phyloP scores from a whole-genome alignment of 2,888 invertebrate species.

The Eulithis testata region DNA sequence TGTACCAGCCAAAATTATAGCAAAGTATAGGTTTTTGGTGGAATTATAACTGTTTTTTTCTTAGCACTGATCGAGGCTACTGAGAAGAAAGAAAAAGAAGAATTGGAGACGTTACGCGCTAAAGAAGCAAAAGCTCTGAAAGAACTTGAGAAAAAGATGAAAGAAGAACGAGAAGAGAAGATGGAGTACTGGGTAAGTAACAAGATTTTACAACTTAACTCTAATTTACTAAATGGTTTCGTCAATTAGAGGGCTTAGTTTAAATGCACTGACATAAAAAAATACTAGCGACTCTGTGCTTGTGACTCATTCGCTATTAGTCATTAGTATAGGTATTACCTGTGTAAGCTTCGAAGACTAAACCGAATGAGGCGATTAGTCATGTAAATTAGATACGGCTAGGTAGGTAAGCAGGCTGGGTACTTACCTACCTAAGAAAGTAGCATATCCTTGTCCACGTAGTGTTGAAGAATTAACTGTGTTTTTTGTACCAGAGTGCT shows the following conservation, averaged over 20 bases:
- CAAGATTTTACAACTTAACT: background rate
- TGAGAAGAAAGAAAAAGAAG: constrained; percentile 67
- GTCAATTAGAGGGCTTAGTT: background rate
- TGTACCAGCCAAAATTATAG: background rate
- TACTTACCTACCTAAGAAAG: too few relatives aligned
- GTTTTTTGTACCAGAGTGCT: too few relatives aligned
- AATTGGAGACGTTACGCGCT: constrained; percentile 55
- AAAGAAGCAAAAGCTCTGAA: constrained; percentile 68
- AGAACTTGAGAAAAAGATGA: constrained; percentile 71
- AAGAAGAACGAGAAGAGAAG: constrained; percentile 73
- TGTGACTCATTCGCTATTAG: constrained; percentile 10
- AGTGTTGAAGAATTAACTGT: too few relatives aligned
- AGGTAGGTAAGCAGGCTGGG: too few relatives aligned
- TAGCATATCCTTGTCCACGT: too few relatives aligned
- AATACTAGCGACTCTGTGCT: background rate
- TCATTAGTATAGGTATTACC: background rate
- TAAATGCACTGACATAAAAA: background rate
- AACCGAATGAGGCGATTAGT: constrained; percentile 20
- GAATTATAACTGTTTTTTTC: constrained; percentile 3
- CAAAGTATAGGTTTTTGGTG: background rate
- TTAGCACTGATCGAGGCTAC: constrained; percentile 67
- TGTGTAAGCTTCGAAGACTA: constrained; percentile 1
- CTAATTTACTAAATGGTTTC: too few relatives aligned
- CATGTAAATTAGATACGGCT: constrained; percentile 15
- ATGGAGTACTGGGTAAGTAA: constrained; percentile 78